Evolutionary conservation across 2,797 vertebrate genomes (phyloP), one percentile per base, ranked within the genome.

Genomic region (Anguilla obscura): DNA sequence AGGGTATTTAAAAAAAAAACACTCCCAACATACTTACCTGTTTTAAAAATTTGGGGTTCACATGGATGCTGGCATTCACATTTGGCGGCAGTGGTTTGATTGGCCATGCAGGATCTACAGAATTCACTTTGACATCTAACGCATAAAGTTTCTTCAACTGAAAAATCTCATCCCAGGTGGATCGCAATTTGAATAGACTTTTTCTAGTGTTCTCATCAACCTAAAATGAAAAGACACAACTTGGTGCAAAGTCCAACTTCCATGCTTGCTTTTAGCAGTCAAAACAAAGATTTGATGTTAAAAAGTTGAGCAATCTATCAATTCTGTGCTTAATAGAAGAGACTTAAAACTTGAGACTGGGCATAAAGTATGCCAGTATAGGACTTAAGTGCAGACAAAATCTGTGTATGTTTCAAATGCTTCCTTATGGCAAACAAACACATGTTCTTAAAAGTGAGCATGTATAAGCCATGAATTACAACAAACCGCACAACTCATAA

Each of bases 191-290:
- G 97, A 98, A 99, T 94, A 99, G 97, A 96, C 97, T 98, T 97
- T 99, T 99, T 93, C 98, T 97, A 93, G 97, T 99, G 97, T 97
- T 99, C 94, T 99, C 98, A 93, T 99, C 99, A 97, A 99, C 99
- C 99, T 99, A 97, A 93, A 94, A 96, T 97, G 94, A 97, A 93
- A 97, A 92, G 96, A 96, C 96, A 97, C 91, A 94, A 94, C 96
- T 97, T 97, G 96, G 94, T 95, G 93, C 95, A 96, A 60, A 69
- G 52, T 84, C 50, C 16, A 36, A 27, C 60, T 60, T 87, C 56
- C 54, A 85, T 63, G 36, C 40, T n/a, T 79, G 79, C 87, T 79
- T 86, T 63, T 58, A 76, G 63, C 63, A 52, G 18, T 33, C 36
- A 76, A 30, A 63, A n/a, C 16, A 86, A 71, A 69, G 6, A 30